Conservation (phyloP, 2,113 vertebrate species). For the Petroica traversi region DNA sequence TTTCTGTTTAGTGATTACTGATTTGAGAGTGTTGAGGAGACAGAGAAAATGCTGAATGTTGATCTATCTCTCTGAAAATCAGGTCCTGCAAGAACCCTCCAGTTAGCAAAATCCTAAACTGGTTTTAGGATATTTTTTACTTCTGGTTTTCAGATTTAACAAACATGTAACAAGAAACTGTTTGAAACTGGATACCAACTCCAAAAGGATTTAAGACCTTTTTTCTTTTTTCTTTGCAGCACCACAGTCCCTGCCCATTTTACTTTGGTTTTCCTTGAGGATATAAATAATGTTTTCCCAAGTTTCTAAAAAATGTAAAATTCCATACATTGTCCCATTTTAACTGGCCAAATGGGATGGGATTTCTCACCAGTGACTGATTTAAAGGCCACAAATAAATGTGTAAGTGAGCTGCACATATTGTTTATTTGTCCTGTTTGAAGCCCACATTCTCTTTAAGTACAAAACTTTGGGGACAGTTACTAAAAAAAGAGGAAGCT, state of each 20-base stretch:
- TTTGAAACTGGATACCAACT: background rate
- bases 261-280: background rate
- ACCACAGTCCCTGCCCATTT: background rate
- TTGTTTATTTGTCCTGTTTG: background rate
- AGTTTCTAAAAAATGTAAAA: background rate
- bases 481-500: background rate
- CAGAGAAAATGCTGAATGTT: background rate
- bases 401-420: background rate
- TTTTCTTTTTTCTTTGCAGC: background rate
- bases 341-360: background rate
- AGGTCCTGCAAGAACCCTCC: background rate
- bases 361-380: background rate
- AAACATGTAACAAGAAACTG: background rate
- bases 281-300: background rate
- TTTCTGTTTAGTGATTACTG: background rate
- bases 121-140: background rate
- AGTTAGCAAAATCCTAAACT: background rate
- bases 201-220: background rate
- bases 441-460: background rate
- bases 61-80: background rate
- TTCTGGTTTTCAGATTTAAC: background rate
- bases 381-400: background rate
- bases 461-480: background rate
- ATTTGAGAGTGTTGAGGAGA: background rate
- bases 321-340: background rate